These are phyloP conservation scores for Phaethon lepturus DNA, from an alignment of 2,113 vertebrate species.

Conservation along the genomic window DNA sequence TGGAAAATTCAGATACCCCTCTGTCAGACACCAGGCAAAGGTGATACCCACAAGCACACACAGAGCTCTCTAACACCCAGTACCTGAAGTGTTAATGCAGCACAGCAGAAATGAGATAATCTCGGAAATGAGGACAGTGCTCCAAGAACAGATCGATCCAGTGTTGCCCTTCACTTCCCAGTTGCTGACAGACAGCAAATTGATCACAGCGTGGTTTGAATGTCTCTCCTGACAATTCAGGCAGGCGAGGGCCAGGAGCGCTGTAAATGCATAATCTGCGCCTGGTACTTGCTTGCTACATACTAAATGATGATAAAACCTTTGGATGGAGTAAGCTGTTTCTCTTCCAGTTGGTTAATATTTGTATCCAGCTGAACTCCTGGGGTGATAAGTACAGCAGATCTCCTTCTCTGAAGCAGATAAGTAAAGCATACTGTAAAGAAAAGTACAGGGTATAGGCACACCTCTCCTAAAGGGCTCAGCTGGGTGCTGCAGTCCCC, in stretches of 20 bases:
- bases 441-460: background rate
- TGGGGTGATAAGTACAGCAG: background rate
- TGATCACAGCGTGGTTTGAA: background rate
- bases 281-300: background rate
- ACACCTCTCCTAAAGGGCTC: background rate
- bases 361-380: conserved; percentile 27
- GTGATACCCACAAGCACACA: fast-evolving
- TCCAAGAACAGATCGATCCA: conserved; percentile 1
- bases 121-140: background rate
- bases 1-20: background rate
- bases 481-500: background rate
- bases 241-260: background rate
- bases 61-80: background rate
- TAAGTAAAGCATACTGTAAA: conserved; percentile 24
- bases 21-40: background rate
- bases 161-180: conserved; percentile 13
- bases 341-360: background rate
- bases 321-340: background rate
- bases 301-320: background rate
- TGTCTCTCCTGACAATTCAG: background rate
- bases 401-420: conserved; percentile 4
- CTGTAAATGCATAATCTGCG: background rate
- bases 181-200: background rate
- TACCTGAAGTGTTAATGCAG: background rate
- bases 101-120: background rate